These are phyloP conservation scores for Apodemia duryi DNA, from an alignment of 2,888 invertebrate species.

Conservation along the genomic window DNA sequence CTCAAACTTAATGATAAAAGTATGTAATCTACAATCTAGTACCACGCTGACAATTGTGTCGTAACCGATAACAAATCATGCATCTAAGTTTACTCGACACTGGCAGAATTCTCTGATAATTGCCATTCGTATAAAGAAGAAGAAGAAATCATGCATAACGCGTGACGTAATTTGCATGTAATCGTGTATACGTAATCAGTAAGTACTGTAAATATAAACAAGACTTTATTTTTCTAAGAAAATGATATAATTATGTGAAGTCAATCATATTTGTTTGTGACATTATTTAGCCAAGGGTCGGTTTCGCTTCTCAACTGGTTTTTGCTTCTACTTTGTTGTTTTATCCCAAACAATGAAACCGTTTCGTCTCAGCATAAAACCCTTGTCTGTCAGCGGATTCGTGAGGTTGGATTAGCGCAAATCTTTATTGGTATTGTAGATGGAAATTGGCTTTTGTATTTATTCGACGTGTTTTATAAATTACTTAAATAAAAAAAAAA, in stretches of 20 bases:
- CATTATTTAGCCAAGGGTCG: constrained; percentile 1
- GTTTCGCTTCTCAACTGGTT: background rate
- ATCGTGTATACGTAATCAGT: too few species aligned
- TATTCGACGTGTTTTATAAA: background rate
- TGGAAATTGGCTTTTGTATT: constrained; percentile 8
- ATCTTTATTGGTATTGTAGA: constrained; percentile 7
- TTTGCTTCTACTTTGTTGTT: background rate
- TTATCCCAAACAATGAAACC: constrained; percentile 2
- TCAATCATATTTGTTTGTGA: background rate
- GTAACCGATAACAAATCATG: too few species aligned
- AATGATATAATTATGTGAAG: too few species aligned
- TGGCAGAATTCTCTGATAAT: too few species aligned
- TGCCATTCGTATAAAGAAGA: too few species aligned
- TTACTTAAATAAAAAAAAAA: background rate
- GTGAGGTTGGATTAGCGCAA: constrained; percentile 6
- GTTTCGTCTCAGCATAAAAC: constrained; percentile 4
- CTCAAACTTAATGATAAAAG: too few species aligned
- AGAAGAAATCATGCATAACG: too few species aligned
- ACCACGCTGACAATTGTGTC: too few species aligned
- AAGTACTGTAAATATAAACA: too few species aligned
- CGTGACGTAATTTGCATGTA: too few species aligned
- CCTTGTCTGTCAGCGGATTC: constrained; percentile 12
- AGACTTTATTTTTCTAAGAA: background rate
- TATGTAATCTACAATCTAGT: too few species aligned
- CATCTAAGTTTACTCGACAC: too few species aligned